Evolutionary conservation across 2,113 vertebrate genomes (phyloP), one percentile per base, ranked within the genome.

Genomic region (Odontophorus gujanensis): DNA sequence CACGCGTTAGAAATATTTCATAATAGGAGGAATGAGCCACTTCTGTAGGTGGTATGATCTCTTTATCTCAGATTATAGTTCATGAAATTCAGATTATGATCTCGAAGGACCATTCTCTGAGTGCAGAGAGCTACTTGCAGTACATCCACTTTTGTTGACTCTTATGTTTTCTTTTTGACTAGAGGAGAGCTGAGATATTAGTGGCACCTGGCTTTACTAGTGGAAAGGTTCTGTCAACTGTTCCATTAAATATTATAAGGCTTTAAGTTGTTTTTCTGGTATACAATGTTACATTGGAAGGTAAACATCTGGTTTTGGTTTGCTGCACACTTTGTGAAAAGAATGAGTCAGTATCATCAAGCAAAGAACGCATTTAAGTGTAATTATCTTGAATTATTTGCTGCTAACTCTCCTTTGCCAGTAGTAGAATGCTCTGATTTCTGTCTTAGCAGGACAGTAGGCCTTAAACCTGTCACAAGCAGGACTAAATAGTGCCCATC

Each of bases 331-430:
- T 87, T 73, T 55, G 47, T 67, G 63, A 28, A 55, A 84, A n/a
- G 58, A 61, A 55, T 40, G 57, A 26, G 84, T 59, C 21, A 11
- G 50, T 71, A 40, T 51, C 38, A 61, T 87, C 47, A 36, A 80
- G 51, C 68, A 80, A 75, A n/a, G 74, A 67, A 76, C 43, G 36
- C 36, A 28, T 90, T 83, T 84, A 80, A 57, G 42, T 62, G 47
- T 57, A 84, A 87, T 72, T 94, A 66, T 51, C 21, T 62, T 87
- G 90, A 87, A 36, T 72, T 92, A 81, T 84, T 90, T 90, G 47
- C 47, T 92, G 69, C 42, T 62, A 62, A 32, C 17, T 72, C 42
- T 95, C 58, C 36, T n/a, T 76, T 62, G 58, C 40, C 63, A 63
- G 36, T 51, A 30, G 58, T 32, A 63, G 68, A 95, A 76, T 67